Conservation (phyloP, 1,140 invertebrate species). For the Gonatopus flavifemur region DNA sequence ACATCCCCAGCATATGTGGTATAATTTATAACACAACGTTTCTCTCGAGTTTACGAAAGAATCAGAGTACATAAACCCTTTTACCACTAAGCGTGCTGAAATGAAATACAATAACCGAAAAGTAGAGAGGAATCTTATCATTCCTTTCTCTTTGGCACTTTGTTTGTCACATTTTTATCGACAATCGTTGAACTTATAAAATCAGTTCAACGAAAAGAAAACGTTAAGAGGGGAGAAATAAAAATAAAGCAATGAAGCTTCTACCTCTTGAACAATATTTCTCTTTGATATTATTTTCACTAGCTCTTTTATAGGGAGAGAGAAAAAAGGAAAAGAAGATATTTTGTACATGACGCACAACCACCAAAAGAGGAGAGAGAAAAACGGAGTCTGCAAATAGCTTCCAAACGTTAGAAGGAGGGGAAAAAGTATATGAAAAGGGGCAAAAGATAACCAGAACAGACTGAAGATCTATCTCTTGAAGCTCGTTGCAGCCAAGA, state of each 20-base stretch:
- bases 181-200: no score
- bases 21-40: no score
- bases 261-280: slow-evolving; percentile 2
- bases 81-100: no score
- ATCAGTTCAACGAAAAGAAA: not conserved
- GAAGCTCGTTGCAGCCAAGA: slow-evolving; percentile 8
- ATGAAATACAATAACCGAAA: not conserved
- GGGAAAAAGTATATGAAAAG: slow-evolving; percentile 4
- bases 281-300: slow-evolving; percentile 6
- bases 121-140: not conserved
- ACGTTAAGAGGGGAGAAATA: not conserved
- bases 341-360: not conserved
- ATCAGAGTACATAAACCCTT: no score
- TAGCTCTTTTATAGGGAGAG: no score
- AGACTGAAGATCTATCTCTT: not conserved
- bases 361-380: not conserved
- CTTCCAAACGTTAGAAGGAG: no score
- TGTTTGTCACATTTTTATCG: no score
- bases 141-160: no score
- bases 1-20: no score
- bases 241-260: not conserved
- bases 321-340: not conserved
- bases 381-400: no score
- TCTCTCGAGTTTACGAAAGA: no score
- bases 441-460: slow-evolving; percentile 1